Evolutionary conservation across 2,113 vertebrate genomes (phyloP).

Genomic region (Aegithalos caudatus): DNA sequence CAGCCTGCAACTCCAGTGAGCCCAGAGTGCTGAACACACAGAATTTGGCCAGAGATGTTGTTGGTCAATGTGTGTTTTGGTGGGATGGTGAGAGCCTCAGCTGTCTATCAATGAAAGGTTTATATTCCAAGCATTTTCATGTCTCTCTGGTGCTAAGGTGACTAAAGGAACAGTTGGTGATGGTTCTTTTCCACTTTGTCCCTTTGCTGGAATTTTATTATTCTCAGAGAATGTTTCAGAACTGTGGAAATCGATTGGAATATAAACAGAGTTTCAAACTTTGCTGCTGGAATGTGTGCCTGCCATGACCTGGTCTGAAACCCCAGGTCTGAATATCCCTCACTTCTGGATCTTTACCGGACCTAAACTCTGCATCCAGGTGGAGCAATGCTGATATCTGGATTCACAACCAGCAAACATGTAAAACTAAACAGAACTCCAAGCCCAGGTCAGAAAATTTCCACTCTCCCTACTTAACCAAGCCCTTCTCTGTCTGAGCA

Average conservation of each 20-base stretch:
- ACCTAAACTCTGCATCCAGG: background rate
- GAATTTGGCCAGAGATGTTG: background rate
- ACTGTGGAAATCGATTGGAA: background rate
- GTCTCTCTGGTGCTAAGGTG: background rate
- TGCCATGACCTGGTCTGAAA: background rate
- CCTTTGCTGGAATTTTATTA: background rate
- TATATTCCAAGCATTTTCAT: accelerated
- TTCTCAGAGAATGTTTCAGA: background rate
- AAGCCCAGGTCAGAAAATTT: background rate
- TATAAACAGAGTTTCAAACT: background rate
- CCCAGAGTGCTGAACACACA: background rate
- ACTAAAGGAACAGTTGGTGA: background rate
- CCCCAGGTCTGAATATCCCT: background rate
- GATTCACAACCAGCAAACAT: background rate
- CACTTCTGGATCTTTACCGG: background rate
- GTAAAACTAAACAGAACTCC: background rate
- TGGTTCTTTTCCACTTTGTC: background rate
- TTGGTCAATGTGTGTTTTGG: background rate
- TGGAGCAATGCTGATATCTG: background rate
- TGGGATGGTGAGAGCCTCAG: background rate
- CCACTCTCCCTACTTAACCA: background rate
- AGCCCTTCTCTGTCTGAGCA: background rate
- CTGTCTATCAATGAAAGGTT: background rate
- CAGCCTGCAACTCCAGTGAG: background rate
- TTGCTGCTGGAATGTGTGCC: background rate